phyloP scores from a whole-genome alignment of 2,797 vertebrate species.

The Chaetophractus vellerosus region DNA sequence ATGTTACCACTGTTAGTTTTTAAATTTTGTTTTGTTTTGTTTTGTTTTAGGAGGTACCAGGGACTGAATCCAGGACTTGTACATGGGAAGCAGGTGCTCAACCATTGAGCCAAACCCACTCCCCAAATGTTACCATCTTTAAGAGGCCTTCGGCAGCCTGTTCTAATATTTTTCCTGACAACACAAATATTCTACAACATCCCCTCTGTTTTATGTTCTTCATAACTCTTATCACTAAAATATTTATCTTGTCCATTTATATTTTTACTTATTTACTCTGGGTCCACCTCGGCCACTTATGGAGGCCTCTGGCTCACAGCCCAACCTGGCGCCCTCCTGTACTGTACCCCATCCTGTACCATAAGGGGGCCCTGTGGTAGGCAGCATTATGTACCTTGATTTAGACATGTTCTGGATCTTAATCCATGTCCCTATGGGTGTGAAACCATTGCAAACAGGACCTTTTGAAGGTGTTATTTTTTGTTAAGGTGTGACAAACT shows the following conservation, averaged over 20 bases:
- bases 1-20: background rate
- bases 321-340: background rate
- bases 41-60: no score
- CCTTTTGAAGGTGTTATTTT: no score
- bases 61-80: no score
- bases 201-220: slow-evolving; percentile 53
- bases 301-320: background rate
- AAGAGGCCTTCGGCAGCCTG: background rate
- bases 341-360: background rate
- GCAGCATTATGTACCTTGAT: no score
- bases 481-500: no score
- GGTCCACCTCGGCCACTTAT: background rate
- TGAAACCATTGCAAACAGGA: no score
- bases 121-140: background rate
- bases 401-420: no score
- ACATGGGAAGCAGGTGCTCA: no score
- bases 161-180: background rate
- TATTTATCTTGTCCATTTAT: background rate
- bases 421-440: no score
- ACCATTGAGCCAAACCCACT: no score
- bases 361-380: background rate
- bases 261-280: background rate
- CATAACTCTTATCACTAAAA: background rate
- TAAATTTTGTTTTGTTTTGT: no score
- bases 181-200: background rate